Conservation (phyloP, 37 sponge, comb jelly and placozoan species). For the Ephydatia muelleri region DNA sequence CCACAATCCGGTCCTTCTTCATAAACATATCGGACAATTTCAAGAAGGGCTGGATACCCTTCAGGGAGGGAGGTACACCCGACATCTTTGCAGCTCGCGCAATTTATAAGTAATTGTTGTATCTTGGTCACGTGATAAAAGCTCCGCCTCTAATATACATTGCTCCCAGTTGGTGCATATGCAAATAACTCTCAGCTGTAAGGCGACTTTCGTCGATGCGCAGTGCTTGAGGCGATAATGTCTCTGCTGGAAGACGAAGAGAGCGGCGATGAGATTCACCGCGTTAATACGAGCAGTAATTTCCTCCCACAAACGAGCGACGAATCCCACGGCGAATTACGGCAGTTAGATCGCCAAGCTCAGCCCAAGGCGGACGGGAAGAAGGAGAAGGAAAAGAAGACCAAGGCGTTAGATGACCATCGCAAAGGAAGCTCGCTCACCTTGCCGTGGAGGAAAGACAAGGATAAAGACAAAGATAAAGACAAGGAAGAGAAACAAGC, state of each 20-base stretch:
- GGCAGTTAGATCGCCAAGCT: not conserved
- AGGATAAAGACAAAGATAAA: not conserved
- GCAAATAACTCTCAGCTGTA: not conserved
- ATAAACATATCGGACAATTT: slow-evolving; percentile 67
- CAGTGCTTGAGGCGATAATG: slow-evolving; percentile 8
- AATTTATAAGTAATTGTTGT: not conserved
- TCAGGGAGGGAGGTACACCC: slow-evolving; percentile 51
- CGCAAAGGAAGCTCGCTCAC: not conserved
- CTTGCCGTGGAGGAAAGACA: not conserved
- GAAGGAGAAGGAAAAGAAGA: not conserved
- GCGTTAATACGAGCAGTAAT: not conserved
- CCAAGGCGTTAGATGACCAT: not conserved
- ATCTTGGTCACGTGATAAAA: slow-evolving; percentile 22
- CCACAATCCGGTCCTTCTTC: slow-evolving; percentile 69
- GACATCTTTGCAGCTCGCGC: slow-evolving; percentile 8
- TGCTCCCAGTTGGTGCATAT: not conserved
- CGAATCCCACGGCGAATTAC: not conserved
- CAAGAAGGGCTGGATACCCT: slow-evolving; percentile 67
- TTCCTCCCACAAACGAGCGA: not conserved
- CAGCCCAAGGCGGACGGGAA: not conserved
- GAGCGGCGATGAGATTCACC: slow-evolving; percentile 2
- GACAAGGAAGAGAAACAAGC: not conserved
- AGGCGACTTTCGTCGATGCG: not conserved
- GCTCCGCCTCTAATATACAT: not conserved
- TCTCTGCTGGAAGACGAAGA: slow-evolving; percentile 23